Evolutionary conservation across 2,888 invertebrate genomes (phyloP), one percentile per base, ranked within the genome.

Genomic region (Amphipoea lucens): DNA sequence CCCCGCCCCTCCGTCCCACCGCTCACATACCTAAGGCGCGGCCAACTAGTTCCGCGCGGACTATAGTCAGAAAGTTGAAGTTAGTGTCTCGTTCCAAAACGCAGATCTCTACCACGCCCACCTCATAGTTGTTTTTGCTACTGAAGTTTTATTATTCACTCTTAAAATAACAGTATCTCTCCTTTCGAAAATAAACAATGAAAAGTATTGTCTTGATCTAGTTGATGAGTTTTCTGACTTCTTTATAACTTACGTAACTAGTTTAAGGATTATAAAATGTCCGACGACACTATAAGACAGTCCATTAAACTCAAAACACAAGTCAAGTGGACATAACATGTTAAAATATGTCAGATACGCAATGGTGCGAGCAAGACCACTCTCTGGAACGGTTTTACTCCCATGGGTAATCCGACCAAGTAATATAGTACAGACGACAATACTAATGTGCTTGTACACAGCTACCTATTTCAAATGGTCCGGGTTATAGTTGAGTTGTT

Each of bases 341-440:
- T 83, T 85, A 90, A 91, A 92, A 94, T 92, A 93, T 93, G 92
- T 94, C 92, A 91, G 92, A 90, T 81, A 87, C 78, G 93, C 93
- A 93, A 92, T 94, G 93, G 91, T 89, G 92, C 93, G 93, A 85
- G 90, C 85, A 88, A 86, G 91, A 84, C 88, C 94, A 92, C 92
- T 93, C 93, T 91, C 80, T 88, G 93, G 93, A 94, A 95, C 94
- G 90, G 87, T 77, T 89, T 20, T 88, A 88, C 82, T 84, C 74
- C 80, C 82, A 86, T 70, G 73, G 73, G 84, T 78, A 87, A 93
- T 79, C 84, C 92, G 79, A 79, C 88, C 79, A 76, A 88, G 79
- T 90, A 48, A 76, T 76, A 87, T 79, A 83, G 78, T 76, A 75
- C 63, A 17, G 12, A 4, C 36, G 45, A 74, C 51, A 62, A 20